Percentiles rank a stretch among this genome's conserved stretches.
These are phyloP conservation scores for Petrocephalus zakoni DNA, from an alignment of 2,113 vertebrate genomes.

Conservation along the genomic window DNA sequence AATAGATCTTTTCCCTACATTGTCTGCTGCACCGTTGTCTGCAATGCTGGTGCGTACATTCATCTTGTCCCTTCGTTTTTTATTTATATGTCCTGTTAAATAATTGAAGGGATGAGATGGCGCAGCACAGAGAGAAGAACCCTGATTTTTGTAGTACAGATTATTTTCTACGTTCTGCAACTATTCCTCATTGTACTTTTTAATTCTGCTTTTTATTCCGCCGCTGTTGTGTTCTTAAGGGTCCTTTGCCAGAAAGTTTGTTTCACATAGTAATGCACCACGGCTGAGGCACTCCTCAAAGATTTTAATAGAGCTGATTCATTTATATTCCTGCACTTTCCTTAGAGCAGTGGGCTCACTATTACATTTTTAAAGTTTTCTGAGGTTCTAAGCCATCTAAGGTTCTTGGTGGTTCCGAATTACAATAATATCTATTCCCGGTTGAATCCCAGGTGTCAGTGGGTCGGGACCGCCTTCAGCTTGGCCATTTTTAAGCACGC, in stretches of 20 bases:
- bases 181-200: neutral
- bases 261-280: neutral
- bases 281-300: neutral
- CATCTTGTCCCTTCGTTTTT: neutral
- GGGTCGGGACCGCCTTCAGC: neutral
- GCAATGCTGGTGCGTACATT: neutral
- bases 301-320: neutral
- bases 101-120: constrained; percentile 1
- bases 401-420: neutral
- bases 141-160: neutral
- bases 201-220: neutral
- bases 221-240: neutral
- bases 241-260: neutral
- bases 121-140: neutral
- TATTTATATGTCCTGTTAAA: neutral
- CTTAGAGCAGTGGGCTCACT: neutral
- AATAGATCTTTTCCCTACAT: neutral
- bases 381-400: neutral
- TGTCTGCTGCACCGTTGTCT: neutral
- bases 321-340: neutral
- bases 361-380: neutral
- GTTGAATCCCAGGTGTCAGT: neutral
- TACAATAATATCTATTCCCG: neutral
- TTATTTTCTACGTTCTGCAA: neutral
- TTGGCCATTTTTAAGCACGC: neutral